phyloP scores from a whole-genome alignment of 1,140 invertebrate genomes.

The Belonocnema kinseyi region DNA sequence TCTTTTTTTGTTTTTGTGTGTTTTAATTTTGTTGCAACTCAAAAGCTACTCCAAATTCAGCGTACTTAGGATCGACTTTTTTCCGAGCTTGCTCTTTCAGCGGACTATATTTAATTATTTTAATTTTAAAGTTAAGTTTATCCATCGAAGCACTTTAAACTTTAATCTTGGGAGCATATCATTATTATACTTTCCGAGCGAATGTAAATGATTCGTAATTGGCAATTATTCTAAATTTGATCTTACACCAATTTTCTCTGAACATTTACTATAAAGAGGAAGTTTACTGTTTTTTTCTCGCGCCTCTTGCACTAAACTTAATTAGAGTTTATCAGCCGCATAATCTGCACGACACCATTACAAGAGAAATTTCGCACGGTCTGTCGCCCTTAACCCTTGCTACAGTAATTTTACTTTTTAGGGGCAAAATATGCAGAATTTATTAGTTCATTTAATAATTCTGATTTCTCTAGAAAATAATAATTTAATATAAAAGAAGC shows the following conservation, averaged over 20 bases:
- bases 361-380: conserved; percentile 21
- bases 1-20: too few relatives aligned
- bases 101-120: too few relatives aligned
- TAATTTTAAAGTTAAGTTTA: not conserved
- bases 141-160: not conserved
- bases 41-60: too few relatives aligned
- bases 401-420: conserved; percentile 22
- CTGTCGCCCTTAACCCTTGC: conserved; percentile 18
- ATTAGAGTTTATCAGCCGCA: conserved; percentile 25
- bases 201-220: conserved; percentile 19
- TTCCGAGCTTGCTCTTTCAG: too few relatives aligned
- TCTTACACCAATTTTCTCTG: conserved; percentile 23
- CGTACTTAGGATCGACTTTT: too few relatives aligned
- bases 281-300: conserved; percentile 27
- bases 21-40: too few relatives aligned
- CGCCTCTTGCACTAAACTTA: conserved; percentile 19
- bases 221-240: conserved; percentile 19
- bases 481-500: not conserved
- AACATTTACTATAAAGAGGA: conserved; percentile 16
- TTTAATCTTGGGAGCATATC: not conserved
- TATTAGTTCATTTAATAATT: too few relatives aligned
- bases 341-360: conserved; percentile 23
- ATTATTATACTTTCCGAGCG: not conserved
- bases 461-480: not conserved
- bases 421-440: too few relatives aligned